Conservation (phyloP, 2,113 vertebrate genomes). For the Cathartes aura region DNA sequence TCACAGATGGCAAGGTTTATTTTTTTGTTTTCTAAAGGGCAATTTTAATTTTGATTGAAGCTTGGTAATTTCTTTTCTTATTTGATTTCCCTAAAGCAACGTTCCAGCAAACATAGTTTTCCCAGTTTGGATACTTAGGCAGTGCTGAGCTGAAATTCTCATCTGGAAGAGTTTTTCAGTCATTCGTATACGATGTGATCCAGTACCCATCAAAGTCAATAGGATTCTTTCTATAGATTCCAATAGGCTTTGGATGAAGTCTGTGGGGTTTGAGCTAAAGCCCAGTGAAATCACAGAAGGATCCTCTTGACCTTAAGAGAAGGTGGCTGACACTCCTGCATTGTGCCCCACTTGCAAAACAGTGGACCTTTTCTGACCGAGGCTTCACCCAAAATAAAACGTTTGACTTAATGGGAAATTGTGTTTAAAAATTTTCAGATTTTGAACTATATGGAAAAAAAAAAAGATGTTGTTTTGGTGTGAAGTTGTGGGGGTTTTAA, state of each 20-base stretch:
- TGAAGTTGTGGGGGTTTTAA: accelerated
- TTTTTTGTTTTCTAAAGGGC: conserved; percentile 48
- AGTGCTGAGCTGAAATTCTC: neutral
- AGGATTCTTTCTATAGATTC: neutral
- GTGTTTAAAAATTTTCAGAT: neutral
- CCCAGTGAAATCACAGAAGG: neutral
- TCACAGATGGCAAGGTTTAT: conserved; percentile 71
- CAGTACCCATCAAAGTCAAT: neutral
- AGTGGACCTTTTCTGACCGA: neutral
- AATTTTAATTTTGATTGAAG: conserved; percentile 21
- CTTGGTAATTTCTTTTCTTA: neutral
- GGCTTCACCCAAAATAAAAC: neutral
- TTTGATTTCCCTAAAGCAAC: neutral
- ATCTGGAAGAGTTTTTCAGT: neutral
- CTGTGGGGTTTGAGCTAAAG: neutral
- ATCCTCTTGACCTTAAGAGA: neutral
- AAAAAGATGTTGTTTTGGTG: neutral
- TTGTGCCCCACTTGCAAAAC: neutral
- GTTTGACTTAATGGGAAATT: neutral
- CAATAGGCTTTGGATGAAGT: neutral
- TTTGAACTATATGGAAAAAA: neutral
- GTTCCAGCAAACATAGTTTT: neutral
- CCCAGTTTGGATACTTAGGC: neutral
- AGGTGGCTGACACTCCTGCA: neutral
- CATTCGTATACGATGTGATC: neutral